phyloP scores from a whole-genome alignment of 2,797 vertebrate species.

The Myoxocephalus aenaeus region DNA sequence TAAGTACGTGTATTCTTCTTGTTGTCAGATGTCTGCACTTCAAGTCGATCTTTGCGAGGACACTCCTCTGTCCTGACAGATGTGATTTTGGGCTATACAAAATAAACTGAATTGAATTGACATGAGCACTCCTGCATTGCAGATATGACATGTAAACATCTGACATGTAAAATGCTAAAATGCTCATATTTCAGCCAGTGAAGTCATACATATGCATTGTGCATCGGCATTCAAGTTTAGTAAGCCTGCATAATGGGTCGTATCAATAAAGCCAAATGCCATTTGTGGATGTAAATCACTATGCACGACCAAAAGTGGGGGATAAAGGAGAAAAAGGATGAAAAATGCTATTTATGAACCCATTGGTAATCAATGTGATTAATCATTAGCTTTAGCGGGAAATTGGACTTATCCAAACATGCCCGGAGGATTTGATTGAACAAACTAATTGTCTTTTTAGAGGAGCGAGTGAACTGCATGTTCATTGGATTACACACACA shows the following conservation, averaged over 20 bases:
- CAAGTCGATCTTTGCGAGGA: constrained; percentile 1
- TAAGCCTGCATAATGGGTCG: constrained; percentile 18
- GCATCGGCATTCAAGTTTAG: constrained; percentile 13
- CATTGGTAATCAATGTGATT: constrained; percentile 43
- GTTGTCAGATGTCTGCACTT: background rate
- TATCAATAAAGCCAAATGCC: constrained; percentile 24
- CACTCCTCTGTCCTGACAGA: background rate
- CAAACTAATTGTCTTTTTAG: constrained; percentile 69
- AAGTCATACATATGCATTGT: constrained; percentile 23
- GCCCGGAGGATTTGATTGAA: constrained; percentile 61
- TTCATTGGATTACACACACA: constrained; percentile 51
- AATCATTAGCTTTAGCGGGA: constrained; percentile 54
- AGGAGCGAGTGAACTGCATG: constrained; percentile 53
- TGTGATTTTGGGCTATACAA: too few species aligned
- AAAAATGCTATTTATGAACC: constrained; percentile 30
- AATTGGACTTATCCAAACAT: constrained; percentile 49
- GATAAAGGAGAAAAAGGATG: constrained; percentile 2
- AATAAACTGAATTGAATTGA: too few species aligned
- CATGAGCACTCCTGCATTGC: background rate
- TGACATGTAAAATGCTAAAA: constrained; percentile 18
- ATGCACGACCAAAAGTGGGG: background rate
- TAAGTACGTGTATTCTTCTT: background rate
- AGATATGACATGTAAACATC: background rate
- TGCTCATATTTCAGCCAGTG: background rate
- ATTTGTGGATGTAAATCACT: constrained; percentile 12